Percentiles rank a stretch among this genome's conserved stretches.
These are phyloP conservation scores for Rhinichthys klamathensis DNA, from an alignment of 2,113 vertebrate species.

Conservation along the genomic window DNA sequence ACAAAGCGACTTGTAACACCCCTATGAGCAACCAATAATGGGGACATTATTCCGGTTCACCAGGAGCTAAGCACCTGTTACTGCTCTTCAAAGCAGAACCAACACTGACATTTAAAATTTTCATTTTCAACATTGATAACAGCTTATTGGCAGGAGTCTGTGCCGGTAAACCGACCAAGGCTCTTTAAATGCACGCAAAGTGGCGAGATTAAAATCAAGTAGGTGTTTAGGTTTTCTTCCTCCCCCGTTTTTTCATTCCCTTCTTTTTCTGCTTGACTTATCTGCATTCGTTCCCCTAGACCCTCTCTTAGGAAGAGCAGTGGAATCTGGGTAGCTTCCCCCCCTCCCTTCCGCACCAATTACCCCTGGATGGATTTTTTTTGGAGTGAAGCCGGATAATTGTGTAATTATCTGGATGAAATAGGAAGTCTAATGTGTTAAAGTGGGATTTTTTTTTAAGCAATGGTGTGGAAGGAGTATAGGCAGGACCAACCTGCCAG, in stretches of 20 bases:
- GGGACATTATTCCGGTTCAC: constrained; percentile 86
- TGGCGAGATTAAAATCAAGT: constrained; percentile 98
- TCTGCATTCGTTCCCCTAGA: constrained; percentile 90
- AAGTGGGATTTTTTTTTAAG: constrained; percentile 86
- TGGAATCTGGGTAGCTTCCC: constrained; percentile 87
- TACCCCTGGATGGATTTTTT: constrained; percentile 90
- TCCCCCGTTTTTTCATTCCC: constrained; percentile 20
- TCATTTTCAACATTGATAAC: constrained; percentile 96
- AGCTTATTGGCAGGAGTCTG: constrained; percentile 88
- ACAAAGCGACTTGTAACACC: constrained; percentile 86
- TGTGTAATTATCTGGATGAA: constrained; percentile 95
- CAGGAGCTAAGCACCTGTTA: constrained; percentile 89
- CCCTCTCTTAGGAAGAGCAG: constrained; percentile 75
- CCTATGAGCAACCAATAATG: constrained; percentile 89
- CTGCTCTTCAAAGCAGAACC: constrained; percentile 88
- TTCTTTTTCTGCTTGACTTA: constrained; percentile 73
- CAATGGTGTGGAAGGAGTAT: constrained; percentile 68
- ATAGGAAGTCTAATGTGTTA: constrained; percentile 92
- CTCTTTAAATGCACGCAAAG: constrained; percentile 98
- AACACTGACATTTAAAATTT: constrained; percentile 96
- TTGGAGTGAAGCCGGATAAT: constrained; percentile 90
- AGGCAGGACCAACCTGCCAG: constrained; percentile 62
- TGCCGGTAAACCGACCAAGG: constrained; percentile 92
- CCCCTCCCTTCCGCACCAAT: constrained; percentile 83
- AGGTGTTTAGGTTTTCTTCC: constrained; percentile 81